Conservation (phyloP, 2,113 vertebrate genomes). For the Istiophorus platypterus region DNA sequence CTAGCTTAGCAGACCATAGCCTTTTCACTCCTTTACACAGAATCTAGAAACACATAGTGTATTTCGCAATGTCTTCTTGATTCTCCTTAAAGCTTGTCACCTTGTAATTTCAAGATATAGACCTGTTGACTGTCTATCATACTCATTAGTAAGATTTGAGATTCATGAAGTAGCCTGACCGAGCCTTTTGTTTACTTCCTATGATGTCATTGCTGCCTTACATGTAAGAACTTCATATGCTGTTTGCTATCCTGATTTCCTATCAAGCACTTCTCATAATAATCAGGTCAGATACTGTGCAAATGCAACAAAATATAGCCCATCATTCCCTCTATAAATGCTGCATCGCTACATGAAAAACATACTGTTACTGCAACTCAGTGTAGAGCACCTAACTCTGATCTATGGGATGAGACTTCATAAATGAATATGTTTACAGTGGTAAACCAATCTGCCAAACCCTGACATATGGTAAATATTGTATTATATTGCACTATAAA, state of each 20-base stretch:
- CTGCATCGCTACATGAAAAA: background rate
- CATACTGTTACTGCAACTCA: background rate
- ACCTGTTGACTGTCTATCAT: background rate
- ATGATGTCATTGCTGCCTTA: background rate
- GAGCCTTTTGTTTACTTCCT: background rate
- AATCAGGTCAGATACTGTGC: background rate
- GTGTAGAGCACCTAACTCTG: background rate
- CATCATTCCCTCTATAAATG: background rate
- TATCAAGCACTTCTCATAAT: background rate
- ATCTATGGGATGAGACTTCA: background rate
- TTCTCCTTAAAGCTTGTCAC: background rate
- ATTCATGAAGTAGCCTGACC: background rate
- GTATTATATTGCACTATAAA: no score
- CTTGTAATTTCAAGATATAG: constrained; percentile 3
- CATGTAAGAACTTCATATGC: background rate
- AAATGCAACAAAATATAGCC: background rate
- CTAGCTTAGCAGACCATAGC: constrained; percentile 2
- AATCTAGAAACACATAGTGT: background rate
- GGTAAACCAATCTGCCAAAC: background rate
- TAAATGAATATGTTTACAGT: background rate
- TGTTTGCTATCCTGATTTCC: background rate
- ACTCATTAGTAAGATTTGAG: background rate
- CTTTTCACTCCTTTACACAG: background rate
- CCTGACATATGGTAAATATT: no score
- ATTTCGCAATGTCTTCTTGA: background rate